Evolutionary conservation across 2,113 vertebrate species (phyloP), one percentile per base, ranked within the genome.

Genomic region (Tachuris rubrigastra): DNA sequence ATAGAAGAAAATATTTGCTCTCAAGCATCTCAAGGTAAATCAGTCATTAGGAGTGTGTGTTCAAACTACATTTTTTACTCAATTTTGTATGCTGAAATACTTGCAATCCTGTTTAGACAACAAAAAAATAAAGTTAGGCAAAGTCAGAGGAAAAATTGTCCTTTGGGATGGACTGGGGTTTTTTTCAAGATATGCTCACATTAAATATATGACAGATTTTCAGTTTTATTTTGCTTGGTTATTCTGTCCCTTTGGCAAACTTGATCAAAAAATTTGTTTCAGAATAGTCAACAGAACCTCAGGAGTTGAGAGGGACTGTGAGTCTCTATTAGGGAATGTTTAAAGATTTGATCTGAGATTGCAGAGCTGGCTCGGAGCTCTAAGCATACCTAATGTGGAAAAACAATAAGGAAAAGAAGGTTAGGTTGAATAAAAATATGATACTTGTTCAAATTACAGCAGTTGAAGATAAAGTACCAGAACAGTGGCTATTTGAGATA

Each of bases 161-260:
- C 85, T 65, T 83, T 12, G 2, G 83, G 39, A 47, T 19, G 10
- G 1, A 2, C 20, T 86, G 27, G 50, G 50, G 8, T 50, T 50
- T 93, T 88, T 93, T 77, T 39, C 53, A 79, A 55, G 52, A 47
- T 71, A 44, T 12, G 23, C 4, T 87, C 12, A 18, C 0, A 1
- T 12, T 92, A n/a, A 67, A 28, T 72, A 19, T 77, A 65, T 75
- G 62, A 49, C 42, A 84, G 47, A 63, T 35, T 84, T 90, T 35
- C 8, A 6, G 33, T 52, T 92, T 89, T 95, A 68, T 81, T 95
- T 95, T 72, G 89, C 69, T 82, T 95, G 65, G 60, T 73, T 68
- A 13, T 69, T 65, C 22, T 89, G 39, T 56, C 79, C 11, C 39
- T 84, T 83, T 90, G 76, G 83, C 68, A 95, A 83, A 55, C 55